Evolutionary conservation across 2,113 vertebrate genomes (phyloP), one percentile per base, ranked within the genome.

Genomic region (Sapayoa aenigma): DNA sequence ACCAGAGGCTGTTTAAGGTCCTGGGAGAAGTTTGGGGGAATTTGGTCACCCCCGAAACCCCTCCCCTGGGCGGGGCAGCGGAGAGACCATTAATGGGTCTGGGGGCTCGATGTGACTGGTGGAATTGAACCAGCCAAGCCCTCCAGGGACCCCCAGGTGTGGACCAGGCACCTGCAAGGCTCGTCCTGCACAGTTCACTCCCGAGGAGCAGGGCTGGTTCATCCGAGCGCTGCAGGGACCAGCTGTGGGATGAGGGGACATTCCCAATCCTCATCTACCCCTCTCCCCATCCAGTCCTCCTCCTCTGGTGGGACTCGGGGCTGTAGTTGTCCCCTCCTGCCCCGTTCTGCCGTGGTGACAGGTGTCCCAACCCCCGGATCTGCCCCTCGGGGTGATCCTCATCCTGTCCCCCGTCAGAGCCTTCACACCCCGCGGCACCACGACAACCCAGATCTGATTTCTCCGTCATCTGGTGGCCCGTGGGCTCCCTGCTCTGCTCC

Each of bases 1-100:
- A 66, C 9, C 5, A 1, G 72, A 3, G 0, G 1, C 12, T 35
- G 5, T 18, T 60, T 23, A 27, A 35, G n/a, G 25, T 35, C 49
- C 41, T 44, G 9, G 39, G 58, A 53, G 52, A 79, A 55, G 25
- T 35, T 42, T 50, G 5, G 11, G 24, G 27, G 1, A 14, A 69
- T 72, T 13, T 2, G 3, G 21, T 11, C 47, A 76, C 7, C 7
- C 11, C 9, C 14, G 12, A 31, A 2, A 28, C 28, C 37, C 10
- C 5, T 12, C 35, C 27, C 14, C 7, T 4, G 3, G 16, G 21
- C 25, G 23, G 11, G 25, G 14, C 24, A 68, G 35, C 0, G 1
- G 7, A 50, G 49, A 35, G 31, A 5, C 33, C 46, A 47, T 47
- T 22, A 66, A 33, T 10, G 50, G 47, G n/a, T 35, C n/a, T 35